Base-by-base conservation (phyloP, 2,113 vertebrate genomes). In the Callionymus lyra region DNA sequence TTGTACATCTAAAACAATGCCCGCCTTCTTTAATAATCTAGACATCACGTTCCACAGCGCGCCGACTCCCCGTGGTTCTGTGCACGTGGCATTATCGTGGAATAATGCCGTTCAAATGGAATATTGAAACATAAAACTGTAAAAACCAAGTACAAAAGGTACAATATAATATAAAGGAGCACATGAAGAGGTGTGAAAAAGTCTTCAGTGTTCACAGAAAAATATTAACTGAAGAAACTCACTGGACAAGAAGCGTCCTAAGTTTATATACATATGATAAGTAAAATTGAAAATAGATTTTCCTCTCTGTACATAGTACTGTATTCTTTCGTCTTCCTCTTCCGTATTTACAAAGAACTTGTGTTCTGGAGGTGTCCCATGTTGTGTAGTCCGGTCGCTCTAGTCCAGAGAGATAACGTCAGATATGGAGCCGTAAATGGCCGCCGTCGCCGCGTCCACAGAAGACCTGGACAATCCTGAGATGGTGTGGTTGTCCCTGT, bases 201-300 rank as follows among this genome's bases (percentile, higher is more conserved):
- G 82, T 86, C 89, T 93, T 91, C 90, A 90, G 84, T 87, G 85
- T 91, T 87, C 91, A 88, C 83, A 80, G 68, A 83, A 84, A 88
- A 91, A 90, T 88, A 89, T 77, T 61, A 89, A 91, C 84, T 80
- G 85, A 93, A 91, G 89, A 79, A 81, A 85, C 85, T 90, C 82
- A 89, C 84, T 77, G 90, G 83, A 85, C 87, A 91, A 85, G 88
- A 89, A 88, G 79, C 53, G 91, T 94, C 89, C 90, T 87, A 89
- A 85, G 88, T 94, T 92, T 94, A 94, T 97, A 89, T 97, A 97
- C 93, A 98, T 91, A 94, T 91, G 88, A 97, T 97, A 96, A 93
- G 90, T 97, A 91, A 92, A 94, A 95, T 93, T 93, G 91, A 97
- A 98, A 98, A 98, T 98, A 98, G 90, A 98, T 94, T 95, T 88